phyloP scores from a whole-genome alignment of 2,888 invertebrate genomes.

The Cephus sareptanus region DNA sequence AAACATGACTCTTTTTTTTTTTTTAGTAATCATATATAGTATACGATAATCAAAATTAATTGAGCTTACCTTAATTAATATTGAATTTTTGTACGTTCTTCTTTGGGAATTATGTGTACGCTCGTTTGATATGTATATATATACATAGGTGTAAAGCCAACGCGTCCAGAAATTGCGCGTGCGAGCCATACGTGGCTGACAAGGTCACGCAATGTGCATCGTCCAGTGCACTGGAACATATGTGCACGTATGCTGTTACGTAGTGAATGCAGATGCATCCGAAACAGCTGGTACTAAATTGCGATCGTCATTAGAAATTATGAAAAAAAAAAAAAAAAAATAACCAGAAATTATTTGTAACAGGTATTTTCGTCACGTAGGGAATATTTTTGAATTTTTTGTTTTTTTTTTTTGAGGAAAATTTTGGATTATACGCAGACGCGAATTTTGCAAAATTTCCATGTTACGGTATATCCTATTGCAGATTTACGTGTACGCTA shows the following conservation, averaged over 20 bases:
- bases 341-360: background rate
- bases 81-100: background rate
- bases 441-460: background rate
- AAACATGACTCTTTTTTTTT: too few relatives aligned
- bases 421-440: background rate
- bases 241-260: background rate
- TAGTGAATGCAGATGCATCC: background rate
- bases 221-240: conserved; percentile 34
- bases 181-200: conserved; percentile 40
- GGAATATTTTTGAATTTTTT: conserved; percentile 5
- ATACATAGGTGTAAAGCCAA: background rate
- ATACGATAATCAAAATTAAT: background rate
- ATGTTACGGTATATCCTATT: too few relatives aligned
- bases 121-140: background rate
- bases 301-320: background rate
- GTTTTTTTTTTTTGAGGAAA: background rate
- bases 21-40: background rate
- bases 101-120: background rate
- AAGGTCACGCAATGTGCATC: conserved; percentile 53
- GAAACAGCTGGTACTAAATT: background rate
- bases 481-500: background rate
- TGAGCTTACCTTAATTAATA: background rate
- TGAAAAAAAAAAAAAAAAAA: background rate
- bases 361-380: conserved; percentile 12
- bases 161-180: conserved; percentile 27